Percentiles rank a stretch among this genome's conserved stretches.
These are phyloP conservation scores for Archaeoteleia sp. DNA, from an alignment of 2,888 invertebrate species.

Conservation along the genomic window DNA sequence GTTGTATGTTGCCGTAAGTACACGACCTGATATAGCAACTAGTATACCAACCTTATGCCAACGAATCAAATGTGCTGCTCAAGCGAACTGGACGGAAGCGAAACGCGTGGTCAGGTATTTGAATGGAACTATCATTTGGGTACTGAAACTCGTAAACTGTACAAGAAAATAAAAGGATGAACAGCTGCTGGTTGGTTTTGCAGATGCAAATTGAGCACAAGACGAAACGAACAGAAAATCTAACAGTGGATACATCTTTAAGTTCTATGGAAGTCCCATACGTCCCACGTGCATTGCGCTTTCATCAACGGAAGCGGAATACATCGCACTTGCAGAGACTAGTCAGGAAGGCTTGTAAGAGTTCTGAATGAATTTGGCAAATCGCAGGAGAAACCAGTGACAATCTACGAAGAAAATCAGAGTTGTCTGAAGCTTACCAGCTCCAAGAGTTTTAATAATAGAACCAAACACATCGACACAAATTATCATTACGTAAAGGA, in stretches of 20 bases:
- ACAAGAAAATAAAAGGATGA: slow-evolving; percentile 13
- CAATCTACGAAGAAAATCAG: slow-evolving; percentile 59
- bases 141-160: slow-evolving; percentile 1
- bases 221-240: slow-evolving; percentile 60
- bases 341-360: slow-evolving; percentile 53
- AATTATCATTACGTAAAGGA: slow-evolving; percentile 41
- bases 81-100: slow-evolving; percentile 41
- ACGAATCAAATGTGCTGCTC: slow-evolving; percentile 20
- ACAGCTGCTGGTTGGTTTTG: slow-evolving; percentile 54
- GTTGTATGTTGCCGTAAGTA: slow-evolving; percentile 43
- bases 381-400: slow-evolving; percentile 31
- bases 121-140: slow-evolving; percentile 41
- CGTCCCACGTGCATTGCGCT: slow-evolving; percentile 58
- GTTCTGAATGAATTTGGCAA: slow-evolving; percentile 48
- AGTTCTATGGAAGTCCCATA: slow-evolving; percentile 50
- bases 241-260: slow-evolving; percentile 61
- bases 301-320: slow-evolving; percentile 56
- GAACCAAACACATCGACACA: slow-evolving; percentile 56
- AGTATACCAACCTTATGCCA: slow-evolving; percentile 51
- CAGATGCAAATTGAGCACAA: slow-evolving; percentile 68
- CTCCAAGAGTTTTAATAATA: slow-evolving; percentile 52
- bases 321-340: slow-evolving; percentile 53
- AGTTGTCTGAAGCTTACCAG: slow-evolving; percentile 56
- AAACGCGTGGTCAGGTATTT: slow-evolving; percentile 51
- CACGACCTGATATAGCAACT: slow-evolving; percentile 46